Base-by-base conservation (phyloP, 2,113 vertebrate species). In the Menura novaehollandiae region DNA sequence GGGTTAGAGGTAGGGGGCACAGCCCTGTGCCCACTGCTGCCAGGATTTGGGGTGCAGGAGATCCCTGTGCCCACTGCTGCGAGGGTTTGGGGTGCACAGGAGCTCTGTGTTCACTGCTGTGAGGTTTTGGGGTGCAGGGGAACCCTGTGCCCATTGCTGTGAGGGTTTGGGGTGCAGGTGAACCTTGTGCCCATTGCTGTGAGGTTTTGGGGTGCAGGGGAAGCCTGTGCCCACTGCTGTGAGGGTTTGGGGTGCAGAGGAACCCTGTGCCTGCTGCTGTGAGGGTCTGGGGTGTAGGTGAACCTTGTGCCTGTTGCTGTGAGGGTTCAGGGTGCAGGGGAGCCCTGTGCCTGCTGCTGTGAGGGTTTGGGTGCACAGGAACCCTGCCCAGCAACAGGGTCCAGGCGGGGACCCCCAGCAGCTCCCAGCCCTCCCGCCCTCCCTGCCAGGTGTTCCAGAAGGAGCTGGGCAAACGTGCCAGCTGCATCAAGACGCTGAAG, bases 381-480 rank as follows among this genome's bases (percentile, higher is more conserved):
- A 1, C 11, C 43, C 39, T 18, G 21, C 2, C 2, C 11, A 1
- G 41, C 4, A 1, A 2, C 1, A 1, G 44, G 32, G 5, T 4
- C 26, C 33, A 24, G 20, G 24, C 7, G 9, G 11, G 56, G 24
- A 10, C 6, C 28, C 18, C 27, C 1, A 0, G 11, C 9, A 0
- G 13, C 15, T 11, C 14, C 58, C 39, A 22, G 4, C 12, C 3
- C 5, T 7, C 24, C 15, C 0, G 1, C 17, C 11, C 15, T 12
- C 19, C 26, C 7, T 5, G 5, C 8, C 76, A 99, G 99, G 98
- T 97, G 5, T 99, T 99, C 92, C 99, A 99, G 97, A 98, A 98
- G 94, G 99, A 99, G 95, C 89, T 99, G 85, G 99, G 99, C 22
- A 98, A 99, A 93, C 97, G 98, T 10, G 98, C 99, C 0, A 97